phyloP scores from a whole-genome alignment of 2,888 invertebrate genomes.

The Sphaerophoria rueppellii region DNA sequence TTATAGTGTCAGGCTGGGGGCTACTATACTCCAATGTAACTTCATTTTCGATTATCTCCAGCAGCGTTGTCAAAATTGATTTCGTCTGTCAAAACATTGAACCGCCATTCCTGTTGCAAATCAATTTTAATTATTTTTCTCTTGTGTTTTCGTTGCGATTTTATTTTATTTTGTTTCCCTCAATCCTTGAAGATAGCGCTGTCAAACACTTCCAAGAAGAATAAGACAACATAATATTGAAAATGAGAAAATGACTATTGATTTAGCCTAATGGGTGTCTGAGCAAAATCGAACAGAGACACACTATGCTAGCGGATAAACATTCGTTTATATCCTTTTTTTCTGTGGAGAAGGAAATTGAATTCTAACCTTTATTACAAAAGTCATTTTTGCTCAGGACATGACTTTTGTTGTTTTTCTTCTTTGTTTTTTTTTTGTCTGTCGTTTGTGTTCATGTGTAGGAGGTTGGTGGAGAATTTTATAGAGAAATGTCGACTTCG shows the following conservation, averaged over 20 bases:
- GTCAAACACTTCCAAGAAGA: constrained; percentile 53
- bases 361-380: constrained; percentile 70
- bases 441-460: constrained; percentile 39
- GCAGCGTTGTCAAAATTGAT: too few species aligned
- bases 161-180: neutral
- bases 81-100: constrained; percentile 50
- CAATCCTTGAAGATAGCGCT: constrained; percentile 34
- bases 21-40: constrained; percentile 62
- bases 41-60: constrained; percentile 33
- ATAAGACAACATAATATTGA: constrained; percentile 47
- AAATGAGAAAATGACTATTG: constrained; percentile 60
- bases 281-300: constrained; percentile 11
- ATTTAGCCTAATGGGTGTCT: constrained; percentile 60
- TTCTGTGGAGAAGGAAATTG: constrained; percentile 64
- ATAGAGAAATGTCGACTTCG: constrained; percentile 42
- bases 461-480: neutral
- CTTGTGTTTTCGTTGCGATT: constrained; percentile 22
- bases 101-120: constrained; percentile 27
- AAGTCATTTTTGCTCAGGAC: constrained; percentile 51
- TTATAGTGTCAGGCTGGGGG: neutral
- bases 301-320: neutral
- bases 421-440: too few species aligned
- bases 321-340: constrained; percentile 33
- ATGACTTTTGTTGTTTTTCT: neutral
- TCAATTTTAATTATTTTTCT: constrained; percentile 55